Conservation (phyloP, 2,888 invertebrate species). For the Platerodrilus igneus region DNA sequence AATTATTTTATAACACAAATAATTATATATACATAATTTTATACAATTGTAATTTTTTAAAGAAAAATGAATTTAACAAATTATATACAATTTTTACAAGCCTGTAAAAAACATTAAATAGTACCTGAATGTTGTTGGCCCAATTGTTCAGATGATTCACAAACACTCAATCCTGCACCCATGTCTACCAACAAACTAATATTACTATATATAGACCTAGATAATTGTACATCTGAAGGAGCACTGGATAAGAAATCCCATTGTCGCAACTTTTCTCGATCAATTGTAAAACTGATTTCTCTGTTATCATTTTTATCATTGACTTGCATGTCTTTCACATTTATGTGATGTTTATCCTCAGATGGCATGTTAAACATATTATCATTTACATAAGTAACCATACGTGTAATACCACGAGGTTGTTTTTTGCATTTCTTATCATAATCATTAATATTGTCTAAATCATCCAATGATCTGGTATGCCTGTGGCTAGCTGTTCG, state of each 20-base stretch:
- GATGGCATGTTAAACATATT: constrained; percentile 55
- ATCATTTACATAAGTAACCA: constrained; percentile 76
- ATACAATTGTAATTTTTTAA: too few relatives aligned
- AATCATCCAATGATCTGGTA: constrained; percentile 76
- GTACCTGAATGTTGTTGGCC: constrained; percentile 42
- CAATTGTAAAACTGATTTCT: constrained; percentile 53
- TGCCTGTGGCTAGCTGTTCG: constrained; percentile 75
- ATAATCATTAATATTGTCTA: constrained; percentile 55
- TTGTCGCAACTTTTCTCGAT: constrained; percentile 79
- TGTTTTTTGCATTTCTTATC: constrained; percentile 38
- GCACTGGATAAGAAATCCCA: constrained; percentile 87
- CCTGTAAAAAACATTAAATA: constrained; percentile 23
- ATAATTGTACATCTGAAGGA: constrained; percentile 42
- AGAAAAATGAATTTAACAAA: too few relatives aligned
- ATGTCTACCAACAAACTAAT: constrained; percentile 40
- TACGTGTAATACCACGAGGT: constrained; percentile 54
- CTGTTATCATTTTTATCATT: constrained; percentile 43
- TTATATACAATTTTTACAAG: constrained; percentile 34
- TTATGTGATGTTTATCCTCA: constrained; percentile 39
- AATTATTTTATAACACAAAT: constrained; percentile 1
- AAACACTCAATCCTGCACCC: constrained; percentile 27
- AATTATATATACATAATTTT: too few relatives aligned
- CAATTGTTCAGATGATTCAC: constrained; percentile 29
- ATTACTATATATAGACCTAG: constrained; percentile 35
- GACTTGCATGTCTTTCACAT: constrained; percentile 48